phyloP scores from a whole-genome alignment of 2,888 invertebrate species.

The Cerceris ruficornis region DNA sequence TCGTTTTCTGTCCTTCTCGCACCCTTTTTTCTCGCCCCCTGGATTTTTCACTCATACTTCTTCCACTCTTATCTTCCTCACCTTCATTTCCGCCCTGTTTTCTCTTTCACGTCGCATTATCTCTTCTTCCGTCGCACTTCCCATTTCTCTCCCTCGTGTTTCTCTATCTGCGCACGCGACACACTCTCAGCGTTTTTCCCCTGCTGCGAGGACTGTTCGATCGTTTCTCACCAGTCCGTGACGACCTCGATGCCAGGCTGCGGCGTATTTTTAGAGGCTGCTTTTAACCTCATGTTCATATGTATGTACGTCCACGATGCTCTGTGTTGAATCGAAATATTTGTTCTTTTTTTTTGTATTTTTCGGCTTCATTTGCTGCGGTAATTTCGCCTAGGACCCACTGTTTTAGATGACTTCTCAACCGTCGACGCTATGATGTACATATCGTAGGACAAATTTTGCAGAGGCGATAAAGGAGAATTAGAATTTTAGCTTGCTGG shows the following conservation, averaged over 20 bases:
- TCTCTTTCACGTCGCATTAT: neutral
- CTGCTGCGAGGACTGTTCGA: constrained; percentile 44
- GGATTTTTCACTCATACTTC: neutral
- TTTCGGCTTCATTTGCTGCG: too few species aligned
- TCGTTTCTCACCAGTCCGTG: constrained; percentile 48
- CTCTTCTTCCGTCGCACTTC: neutral
- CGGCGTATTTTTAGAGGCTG: constrained; percentile 63
- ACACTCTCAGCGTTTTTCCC: constrained; percentile 42
- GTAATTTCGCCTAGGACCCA: too few species aligned
- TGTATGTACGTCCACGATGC: neutral
- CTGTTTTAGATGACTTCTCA: too few species aligned
- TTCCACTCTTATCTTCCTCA: neutral
- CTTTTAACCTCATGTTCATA: constrained; percentile 37
- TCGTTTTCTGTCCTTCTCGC: neutral
- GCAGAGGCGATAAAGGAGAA: too few species aligned
- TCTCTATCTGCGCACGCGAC: constrained; percentile 9
- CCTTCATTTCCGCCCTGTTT: neutral
- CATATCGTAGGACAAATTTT: too few species aligned
- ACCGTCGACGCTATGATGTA: too few species aligned
- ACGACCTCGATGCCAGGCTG: constrained; percentile 57
- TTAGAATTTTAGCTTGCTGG: too few species aligned
- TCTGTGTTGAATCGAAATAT: neutral
- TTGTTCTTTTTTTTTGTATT: constrained; percentile 10
- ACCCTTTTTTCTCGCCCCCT: neutral
- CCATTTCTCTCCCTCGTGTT: neutral